Evolutionary conservation across 1,140 invertebrate genomes (phyloP).

Genomic region (Stegodyphus mimosarum): DNA sequence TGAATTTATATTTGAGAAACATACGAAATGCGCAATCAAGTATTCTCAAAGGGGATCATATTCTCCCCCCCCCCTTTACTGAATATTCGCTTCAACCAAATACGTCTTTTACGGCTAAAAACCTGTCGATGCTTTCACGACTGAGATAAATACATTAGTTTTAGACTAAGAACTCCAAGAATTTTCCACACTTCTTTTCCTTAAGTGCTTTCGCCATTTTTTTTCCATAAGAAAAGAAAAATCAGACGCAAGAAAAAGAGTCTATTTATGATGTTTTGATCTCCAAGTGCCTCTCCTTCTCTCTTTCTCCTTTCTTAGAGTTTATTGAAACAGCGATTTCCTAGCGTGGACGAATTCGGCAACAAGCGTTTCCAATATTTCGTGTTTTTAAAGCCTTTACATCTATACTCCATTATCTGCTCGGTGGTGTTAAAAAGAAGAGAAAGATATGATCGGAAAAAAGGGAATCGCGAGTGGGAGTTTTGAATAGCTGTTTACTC

Average conservation of each 20-base stretch:
- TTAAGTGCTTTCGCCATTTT: neutral
- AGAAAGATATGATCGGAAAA: neutral
- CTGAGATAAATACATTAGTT: too few relatives aligned
- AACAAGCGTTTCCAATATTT: slow-evolving; percentile 30
- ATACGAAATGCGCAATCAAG: too few relatives aligned
- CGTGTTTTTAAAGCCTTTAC: neutral
- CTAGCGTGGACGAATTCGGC: neutral
- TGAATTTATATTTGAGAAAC: too few relatives aligned
- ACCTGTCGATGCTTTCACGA: too few relatives aligned
- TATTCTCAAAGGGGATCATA: too few relatives aligned
- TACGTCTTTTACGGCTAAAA: too few relatives aligned
- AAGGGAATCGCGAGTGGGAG: neutral
- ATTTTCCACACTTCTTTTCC: neutral
- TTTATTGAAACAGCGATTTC: neutral
- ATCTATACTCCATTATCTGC: slow-evolving; percentile 40
- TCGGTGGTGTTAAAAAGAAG: slow-evolving; percentile 1
- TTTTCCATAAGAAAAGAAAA: neutral
- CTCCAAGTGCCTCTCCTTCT: neutral
- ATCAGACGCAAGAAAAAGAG: slow-evolving; percentile 18
- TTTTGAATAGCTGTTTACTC: too few relatives aligned
- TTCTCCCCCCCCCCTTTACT: too few relatives aligned
- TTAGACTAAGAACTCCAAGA: too few relatives aligned
- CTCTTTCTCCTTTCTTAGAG: neutral
- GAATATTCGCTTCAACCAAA: too few relatives aligned
- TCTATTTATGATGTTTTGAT: slow-evolving; percentile 37